These are phyloP conservation scores for Dendrolimus houi DNA, from an alignment of 2,888 invertebrate genomes.

Conservation along the genomic window DNA sequence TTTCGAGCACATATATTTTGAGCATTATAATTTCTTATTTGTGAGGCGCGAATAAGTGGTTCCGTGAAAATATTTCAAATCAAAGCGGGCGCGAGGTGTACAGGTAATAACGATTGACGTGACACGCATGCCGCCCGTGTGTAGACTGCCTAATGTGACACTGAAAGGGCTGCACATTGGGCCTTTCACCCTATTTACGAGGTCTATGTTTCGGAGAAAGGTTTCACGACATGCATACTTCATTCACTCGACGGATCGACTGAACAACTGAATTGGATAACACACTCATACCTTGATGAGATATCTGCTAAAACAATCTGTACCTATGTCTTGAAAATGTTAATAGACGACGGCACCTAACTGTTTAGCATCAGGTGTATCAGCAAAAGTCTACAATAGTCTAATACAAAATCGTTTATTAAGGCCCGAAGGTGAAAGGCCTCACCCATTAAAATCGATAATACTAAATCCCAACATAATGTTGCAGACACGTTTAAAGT, in stretches of 20 bases:
- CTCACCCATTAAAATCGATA: no score
- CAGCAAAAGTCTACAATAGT: no score
- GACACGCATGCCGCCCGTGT: conserved; percentile 60
- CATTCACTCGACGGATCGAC: conserved; percentile 8
- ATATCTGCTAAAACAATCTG: no score
- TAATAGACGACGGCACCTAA: no score
- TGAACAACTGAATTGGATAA: no score
- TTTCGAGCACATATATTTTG: conserved; percentile 15
- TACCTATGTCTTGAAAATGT: no score
- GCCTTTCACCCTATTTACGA: conserved; percentile 59
- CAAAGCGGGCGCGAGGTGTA: conserved; percentile 54
- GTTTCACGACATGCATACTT: conserved; percentile 23
- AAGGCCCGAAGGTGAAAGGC: no score
- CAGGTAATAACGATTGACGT: conserved; percentile 69
- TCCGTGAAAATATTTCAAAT: conserved; percentile 76
- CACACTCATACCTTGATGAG: no score
- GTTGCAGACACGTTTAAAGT: no score
- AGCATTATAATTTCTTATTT: conserved; percentile 28
- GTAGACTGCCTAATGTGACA: conserved; percentile 58
- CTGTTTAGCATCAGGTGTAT: no score
- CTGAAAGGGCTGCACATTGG: conserved; percentile 43
- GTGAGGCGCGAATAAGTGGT: conserved; percentile 70
- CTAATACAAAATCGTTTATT: no score
- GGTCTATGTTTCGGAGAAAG: conserved; percentile 42
- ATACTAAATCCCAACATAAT: no score